Conservation (phyloP, 2,888 invertebrate genomes). For the Molanna angustata region DNA sequence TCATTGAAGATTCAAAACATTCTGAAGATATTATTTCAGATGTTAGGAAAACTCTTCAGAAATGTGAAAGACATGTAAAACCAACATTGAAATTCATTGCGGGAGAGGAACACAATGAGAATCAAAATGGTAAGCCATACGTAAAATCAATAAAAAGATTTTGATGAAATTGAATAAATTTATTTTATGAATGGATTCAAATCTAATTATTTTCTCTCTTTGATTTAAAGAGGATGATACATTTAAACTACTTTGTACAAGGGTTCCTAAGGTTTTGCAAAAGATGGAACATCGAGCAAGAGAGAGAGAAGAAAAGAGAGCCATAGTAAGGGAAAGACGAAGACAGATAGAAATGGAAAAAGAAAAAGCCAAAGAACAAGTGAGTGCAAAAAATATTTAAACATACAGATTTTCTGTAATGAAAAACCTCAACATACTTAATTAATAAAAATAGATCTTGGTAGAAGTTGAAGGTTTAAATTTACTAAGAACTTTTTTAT, state of each 20-base stretch:
- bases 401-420: neutral
- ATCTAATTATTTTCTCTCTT: neutral
- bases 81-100: slow-evolving; percentile 54
- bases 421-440: neutral
- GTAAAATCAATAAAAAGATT: too few relatives aligned
- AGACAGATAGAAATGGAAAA: slow-evolving; percentile 52
- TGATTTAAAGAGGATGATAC: neutral
- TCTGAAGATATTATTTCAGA: slow-evolving; percentile 57
- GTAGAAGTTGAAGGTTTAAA: neutral
- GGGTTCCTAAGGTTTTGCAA: slow-evolving; percentile 66
- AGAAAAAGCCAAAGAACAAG: slow-evolving; percentile 49
- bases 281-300: slow-evolving; percentile 72
- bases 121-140: too few relatives aligned
- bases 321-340: slow-evolving; percentile 49
- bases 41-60: slow-evolving; percentile 55
- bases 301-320: slow-evolving; percentile 59
- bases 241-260: slow-evolving; percentile 43
- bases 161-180: neutral
- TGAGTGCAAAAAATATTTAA: slow-evolving; percentile 28
- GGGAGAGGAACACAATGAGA: slow-evolving; percentile 11
- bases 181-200: neutral
- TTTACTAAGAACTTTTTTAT: too few relatives aligned
- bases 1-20: slow-evolving; percentile 62
- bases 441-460: neutral
- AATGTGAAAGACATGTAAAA: slow-evolving; percentile 56